Evolutionary conservation across 2,797 vertebrate species (phyloP).

Genomic region (Neomorphus geoffroyi): DNA sequence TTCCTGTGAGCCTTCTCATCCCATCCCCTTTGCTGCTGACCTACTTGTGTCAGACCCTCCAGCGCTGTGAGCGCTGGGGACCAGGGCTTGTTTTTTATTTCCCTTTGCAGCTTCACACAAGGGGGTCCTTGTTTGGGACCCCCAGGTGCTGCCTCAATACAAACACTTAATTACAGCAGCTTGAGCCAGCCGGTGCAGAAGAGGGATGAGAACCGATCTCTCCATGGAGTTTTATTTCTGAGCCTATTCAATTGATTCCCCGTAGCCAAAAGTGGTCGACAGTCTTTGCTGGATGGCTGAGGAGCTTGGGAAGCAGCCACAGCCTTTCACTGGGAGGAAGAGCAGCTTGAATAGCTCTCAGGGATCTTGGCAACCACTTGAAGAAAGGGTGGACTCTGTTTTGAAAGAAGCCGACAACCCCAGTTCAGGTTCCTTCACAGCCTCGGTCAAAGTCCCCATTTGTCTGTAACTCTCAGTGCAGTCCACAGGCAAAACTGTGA

Average conservation of each 20-base stretch:
- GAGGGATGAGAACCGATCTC: slow-evolving; percentile 3
- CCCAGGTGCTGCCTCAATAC: slow-evolving; percentile 42
- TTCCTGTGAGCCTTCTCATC: neutral
- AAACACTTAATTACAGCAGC: slow-evolving; percentile 40
- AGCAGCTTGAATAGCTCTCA: slow-evolving; percentile 35
- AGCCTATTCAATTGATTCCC: neutral
- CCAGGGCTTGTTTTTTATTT: slow-evolving; percentile 7
- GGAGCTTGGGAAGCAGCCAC: slow-evolving; percentile 49
- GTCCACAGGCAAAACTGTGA: neutral
- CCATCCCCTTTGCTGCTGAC: slow-evolving; percentile 10
- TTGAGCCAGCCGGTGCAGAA: neutral
- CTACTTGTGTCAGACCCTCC: slow-evolving; percentile 55
- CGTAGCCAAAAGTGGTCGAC: slow-evolving; percentile 9
- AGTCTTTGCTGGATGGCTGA: neutral
- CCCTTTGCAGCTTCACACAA: neutral
- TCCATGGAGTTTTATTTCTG: slow-evolving; percentile 28
- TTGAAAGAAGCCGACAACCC: neutral
- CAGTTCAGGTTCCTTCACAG: neutral
- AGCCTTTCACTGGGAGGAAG: slow-evolving; percentile 35
- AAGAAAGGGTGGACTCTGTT: slow-evolving; percentile 12
- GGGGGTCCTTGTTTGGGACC: slow-evolving; percentile 33
- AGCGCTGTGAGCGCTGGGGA: accelerated
- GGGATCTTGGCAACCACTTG: neutral
- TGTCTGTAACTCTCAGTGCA: neutral
- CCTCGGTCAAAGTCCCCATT: neutral